Evolutionary conservation across 2,888 invertebrate genomes (phyloP).

Genomic region (Pyrrhosoma nymphula): DNA sequence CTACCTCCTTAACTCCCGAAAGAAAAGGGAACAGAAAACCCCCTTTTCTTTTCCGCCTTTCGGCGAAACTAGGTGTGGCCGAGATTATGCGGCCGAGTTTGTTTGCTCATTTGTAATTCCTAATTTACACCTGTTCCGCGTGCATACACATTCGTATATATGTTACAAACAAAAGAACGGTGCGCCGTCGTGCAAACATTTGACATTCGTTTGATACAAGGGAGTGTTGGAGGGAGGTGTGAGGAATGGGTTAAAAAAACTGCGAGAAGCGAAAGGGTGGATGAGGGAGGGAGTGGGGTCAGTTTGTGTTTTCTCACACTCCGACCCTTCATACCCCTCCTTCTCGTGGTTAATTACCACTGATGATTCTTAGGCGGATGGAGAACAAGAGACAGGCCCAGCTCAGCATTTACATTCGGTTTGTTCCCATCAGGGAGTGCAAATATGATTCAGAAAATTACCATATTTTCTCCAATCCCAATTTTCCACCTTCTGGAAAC

Average conservation of each 20-base stretch:
- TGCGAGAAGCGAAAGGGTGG: not conserved
- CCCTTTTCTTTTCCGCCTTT: not conserved
- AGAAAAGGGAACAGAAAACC: not conserved
- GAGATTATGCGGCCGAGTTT: not conserved
- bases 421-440: not conserved
- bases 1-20: not conserved
- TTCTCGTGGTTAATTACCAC: constrained; percentile 11
- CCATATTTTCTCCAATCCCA: not conserved
- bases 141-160: not conserved
- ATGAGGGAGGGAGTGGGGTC: not conserved
- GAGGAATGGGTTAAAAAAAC: not conserved
- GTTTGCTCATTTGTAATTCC: constrained; percentile 39
- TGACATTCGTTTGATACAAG: not conserved
- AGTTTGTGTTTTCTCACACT: not conserved
- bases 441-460: constrained; percentile 2
- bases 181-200: not conserved
- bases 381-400: too few relatives aligned
- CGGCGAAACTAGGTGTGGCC: not conserved
- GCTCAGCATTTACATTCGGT: not conserved
- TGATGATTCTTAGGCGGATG: not conserved
- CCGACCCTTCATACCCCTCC: not conserved
- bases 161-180: not conserved
- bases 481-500: not conserved
- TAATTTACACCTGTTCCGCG: constrained; percentile 22
- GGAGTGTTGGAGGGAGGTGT: not conserved